Evolutionary conservation across 35 echinoderm and acorn worm species (phyloP).

Genomic region (Eucidaris tribuloides): DNA sequence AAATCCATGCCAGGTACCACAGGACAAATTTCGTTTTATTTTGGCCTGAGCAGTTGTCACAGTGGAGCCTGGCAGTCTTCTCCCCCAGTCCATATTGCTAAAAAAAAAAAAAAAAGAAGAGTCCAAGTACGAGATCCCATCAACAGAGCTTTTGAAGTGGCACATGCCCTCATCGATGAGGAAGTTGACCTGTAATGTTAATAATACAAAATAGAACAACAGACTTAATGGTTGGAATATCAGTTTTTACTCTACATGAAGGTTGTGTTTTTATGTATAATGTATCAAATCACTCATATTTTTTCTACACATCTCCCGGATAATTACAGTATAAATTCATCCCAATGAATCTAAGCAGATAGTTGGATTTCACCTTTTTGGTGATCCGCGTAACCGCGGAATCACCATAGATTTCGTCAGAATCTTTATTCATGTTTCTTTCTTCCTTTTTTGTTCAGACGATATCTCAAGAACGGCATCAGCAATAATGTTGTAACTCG

Average conservation of each 20-base stretch:
- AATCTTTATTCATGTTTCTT: no score
- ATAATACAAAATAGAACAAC: slow-evolving; percentile 36
- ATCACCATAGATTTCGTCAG: no score
- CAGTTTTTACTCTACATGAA: not conserved
- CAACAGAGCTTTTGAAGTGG: slow-evolving; percentile 17
- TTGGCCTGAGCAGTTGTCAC: not conserved
- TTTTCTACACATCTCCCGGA: no score
- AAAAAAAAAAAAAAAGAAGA: no score
- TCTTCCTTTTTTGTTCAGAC: no score
- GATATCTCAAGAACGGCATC: no score
- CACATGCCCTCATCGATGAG: slow-evolving; percentile 50
- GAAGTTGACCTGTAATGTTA: slow-evolving; percentile 49
- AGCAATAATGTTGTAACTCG: no score
- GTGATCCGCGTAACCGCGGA: no score
- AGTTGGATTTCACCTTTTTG: no score
- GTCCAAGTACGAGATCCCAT: not conserved
- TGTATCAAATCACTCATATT: no score
- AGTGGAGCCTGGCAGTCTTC: not conserved
- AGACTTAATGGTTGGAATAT: slow-evolving; percentile 11
- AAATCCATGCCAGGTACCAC: not conserved
- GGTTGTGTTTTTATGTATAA: not conserved
- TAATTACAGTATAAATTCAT: no score
- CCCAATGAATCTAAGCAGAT: no score
- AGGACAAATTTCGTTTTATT: not conserved
- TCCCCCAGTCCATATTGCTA: not conserved